Percentiles rank a stretch among this genome's conserved stretches.
These are phyloP conservation scores for Globodera ellingtonae DNA, from an alignment of 1,140 invertebrate species.

Conservation along the genomic window DNA sequence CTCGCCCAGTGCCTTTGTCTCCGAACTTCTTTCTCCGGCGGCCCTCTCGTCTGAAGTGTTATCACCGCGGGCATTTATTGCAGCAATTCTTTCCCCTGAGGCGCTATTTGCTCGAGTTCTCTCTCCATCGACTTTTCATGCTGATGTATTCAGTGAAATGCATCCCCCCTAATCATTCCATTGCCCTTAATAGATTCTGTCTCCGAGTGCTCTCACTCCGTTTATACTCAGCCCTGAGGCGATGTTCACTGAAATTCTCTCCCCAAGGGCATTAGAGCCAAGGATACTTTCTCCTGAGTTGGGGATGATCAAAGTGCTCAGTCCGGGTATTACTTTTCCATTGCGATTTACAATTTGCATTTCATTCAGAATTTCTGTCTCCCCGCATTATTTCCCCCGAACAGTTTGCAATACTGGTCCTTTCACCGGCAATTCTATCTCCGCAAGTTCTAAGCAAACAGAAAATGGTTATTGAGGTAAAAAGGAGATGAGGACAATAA, in stretches of 20 bases:
- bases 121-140: constrained; percentile 28
- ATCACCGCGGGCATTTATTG: constrained; percentile 37
- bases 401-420: constrained; percentile 21
- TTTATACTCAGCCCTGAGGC: constrained; percentile 48
- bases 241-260: constrained; percentile 29
- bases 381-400: constrained; percentile 33
- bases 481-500: not conserved
- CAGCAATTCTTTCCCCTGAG: constrained; percentile 35
- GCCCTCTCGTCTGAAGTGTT: constrained; percentile 29
- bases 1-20: constrained; percentile 35
- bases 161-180: not conserved
- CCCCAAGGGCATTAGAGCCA: constrained; percentile 29
- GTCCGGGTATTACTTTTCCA: constrained; percentile 17
- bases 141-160: constrained; percentile 8
- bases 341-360: constrained; percentile 5
- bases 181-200: constrained; percentile 39
- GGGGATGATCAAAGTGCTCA: constrained; percentile 32
- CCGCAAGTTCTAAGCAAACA: constrained; percentile 29
- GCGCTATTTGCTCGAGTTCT: constrained; percentile 29
- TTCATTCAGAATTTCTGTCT: constrained; percentile 29
- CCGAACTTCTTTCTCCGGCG: constrained; percentile 28
- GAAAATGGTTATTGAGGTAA: constrained; percentile 28
- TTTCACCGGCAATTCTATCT: constrained; percentile 35
- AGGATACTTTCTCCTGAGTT: constrained; percentile 29
- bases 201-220: constrained; percentile 44